Evolutionary conservation across 2,113 vertebrate genomes (phyloP), one percentile per base, ranked within the genome.

Genomic region (Calypte anna): DNA sequence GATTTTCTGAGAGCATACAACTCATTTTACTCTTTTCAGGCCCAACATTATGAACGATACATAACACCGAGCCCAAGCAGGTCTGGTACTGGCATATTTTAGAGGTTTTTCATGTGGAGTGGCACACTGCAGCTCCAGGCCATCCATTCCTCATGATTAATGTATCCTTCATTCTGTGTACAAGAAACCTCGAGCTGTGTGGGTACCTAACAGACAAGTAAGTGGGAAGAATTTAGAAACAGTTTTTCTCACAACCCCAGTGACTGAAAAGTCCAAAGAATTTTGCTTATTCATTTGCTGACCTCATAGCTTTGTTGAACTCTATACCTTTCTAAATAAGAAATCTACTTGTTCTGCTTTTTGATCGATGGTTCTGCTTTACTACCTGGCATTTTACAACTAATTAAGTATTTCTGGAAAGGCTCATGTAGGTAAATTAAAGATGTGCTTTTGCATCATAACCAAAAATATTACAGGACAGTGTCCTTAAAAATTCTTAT

Each of bases 61-160:
- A 18, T 62, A 58, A 57, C 82, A 81, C 86, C 62, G 61, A 97
- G 73, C 27, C 22, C n/a, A 50, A 53, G 62, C 14, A 86, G 86
- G 64, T 61, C 66, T 86, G 64, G 40, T 40, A 57, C 57, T 30
- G 21, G 27, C 18, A 27, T 69, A 68, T 83, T 90, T 88, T 68
- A 81, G 68, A 74, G 22, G 36, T 55, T 89, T 95, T 78, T 87
- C 75, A 62, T 30, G 63, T 27, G 30, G 63, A 92, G 43, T 86
- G 91, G 50, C 54, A 88, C 44, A 38, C 27, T 78, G 76, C 58
- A 78, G 54, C 85, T 90, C 64, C 86, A 86, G 79, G 54, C n/a
- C 43, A 76, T 57, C 50, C 0, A 2, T 15, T 76, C n/a, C 67
- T 94, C 84, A 80, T 91, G 75, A 94, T 93, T 96, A 94, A 91